Base-by-base conservation (phyloP, 2,888 invertebrate genomes). In the Corythucha ciliata region DNA sequence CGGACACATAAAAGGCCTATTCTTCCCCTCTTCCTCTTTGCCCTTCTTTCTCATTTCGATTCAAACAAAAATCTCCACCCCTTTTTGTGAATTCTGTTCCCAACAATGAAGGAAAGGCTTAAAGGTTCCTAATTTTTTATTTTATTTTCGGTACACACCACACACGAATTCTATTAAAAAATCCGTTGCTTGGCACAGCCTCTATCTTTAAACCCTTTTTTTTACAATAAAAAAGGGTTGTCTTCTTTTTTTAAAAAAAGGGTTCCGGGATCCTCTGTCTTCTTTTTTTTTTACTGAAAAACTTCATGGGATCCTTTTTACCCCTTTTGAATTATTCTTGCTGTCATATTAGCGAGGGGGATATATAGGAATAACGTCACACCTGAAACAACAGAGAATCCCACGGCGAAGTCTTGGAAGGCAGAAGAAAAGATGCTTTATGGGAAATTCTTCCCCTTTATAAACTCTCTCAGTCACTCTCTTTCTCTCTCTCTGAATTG, bases 61-160 rank as follows among this genome's bases (percentile, higher is more conserved):
- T n/a, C n/a, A n/a, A n/a, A n/a, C n/a, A n/a, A n/a, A n/a, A n/a
- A n/a, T n/a, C n/a, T n/a, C n/a, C n/a, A n/a, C n/a, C n/a, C n/a
- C n/a, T n/a, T n/a, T n/a, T n/a, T n/a, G n/a, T n/a, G n/a, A n/a
- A n/a, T n/a, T n/a, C n/a, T n/a, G n/a, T n/a, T n/a, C 37, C 51
- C 44, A 36, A 42, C 51, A 25, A 32, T 46, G 52, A 55, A 55
- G 52, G 55, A 55, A 55, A 55, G 55, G 55, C 55, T 55, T 55
- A 55, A 55, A 48, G 55, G 48, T 55, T 53, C 52, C 51, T 52
- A n/a, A n/a, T n/a, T n/a, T n/a, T n/a, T n/a, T n/a, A n/a, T n/a
- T n/a, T n/a, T n/a, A n/a, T 33, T 33, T 33, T 33, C 18, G 14
- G 33, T 33, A 33, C 33, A 33, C 33, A 33, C n/a, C n/a, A n/a